Conservation (phyloP, 2,888 invertebrate species). For the Isotomurus palustris region DNA sequence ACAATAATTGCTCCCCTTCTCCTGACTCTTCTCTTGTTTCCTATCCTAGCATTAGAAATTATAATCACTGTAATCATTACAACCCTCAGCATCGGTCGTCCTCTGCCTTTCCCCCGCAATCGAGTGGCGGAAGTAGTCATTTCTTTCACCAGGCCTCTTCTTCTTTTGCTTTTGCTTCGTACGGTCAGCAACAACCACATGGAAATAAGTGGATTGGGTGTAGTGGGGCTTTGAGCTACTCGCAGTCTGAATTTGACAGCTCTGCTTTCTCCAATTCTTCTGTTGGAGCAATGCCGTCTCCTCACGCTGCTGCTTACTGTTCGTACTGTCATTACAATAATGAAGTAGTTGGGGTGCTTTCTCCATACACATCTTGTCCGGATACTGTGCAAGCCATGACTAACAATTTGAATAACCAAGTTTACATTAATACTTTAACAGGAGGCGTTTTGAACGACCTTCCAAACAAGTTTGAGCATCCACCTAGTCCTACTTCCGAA, state of each 20-base stretch:
- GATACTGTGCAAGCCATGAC: not conserved
- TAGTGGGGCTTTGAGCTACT: constrained; percentile 11
- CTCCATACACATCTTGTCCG: not conserved
- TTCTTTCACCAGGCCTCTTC: constrained; percentile 8
- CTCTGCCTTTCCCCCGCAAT: not conserved
- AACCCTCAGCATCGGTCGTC: too few relatives aligned
- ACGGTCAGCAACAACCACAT: too few relatives aligned
- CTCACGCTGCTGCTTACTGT: not conserved
- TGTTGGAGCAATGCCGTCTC: not conserved
- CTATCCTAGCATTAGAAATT: not conserved
- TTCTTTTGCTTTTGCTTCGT: too few relatives aligned
- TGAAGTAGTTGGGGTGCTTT: not conserved
- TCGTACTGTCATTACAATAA: not conserved
- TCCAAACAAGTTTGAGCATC: constrained; percentile 30
- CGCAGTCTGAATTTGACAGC: constrained; percentile 29
- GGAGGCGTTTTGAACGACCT: constrained; percentile 30
- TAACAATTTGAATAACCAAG: constrained; percentile 27
- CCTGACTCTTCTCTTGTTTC: not conserved
- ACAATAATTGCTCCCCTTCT: constrained; percentile 19
- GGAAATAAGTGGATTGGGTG: constrained; percentile 11
- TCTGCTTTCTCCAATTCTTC: constrained; percentile 18
- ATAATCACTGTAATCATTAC: too few relatives aligned
- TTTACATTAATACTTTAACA: constrained; percentile 35
- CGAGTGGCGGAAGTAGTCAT: not conserved
- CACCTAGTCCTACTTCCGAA: constrained; percentile 43